Evolutionary conservation across 2,888 invertebrate genomes (phyloP).

Genomic region (Andrena haemorrhoa): DNA sequence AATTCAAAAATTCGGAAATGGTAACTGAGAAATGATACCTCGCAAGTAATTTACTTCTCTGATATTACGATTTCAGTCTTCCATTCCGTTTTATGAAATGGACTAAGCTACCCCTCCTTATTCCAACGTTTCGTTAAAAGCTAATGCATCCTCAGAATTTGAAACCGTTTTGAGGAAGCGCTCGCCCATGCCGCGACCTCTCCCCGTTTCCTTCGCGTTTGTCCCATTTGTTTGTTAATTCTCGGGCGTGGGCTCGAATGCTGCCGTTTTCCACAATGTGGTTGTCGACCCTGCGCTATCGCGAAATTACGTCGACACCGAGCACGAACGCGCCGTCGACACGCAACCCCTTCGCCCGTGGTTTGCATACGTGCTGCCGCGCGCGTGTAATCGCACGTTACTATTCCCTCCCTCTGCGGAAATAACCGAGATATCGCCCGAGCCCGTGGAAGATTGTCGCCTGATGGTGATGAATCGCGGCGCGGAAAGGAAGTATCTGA

Average conservation of each 20-base stretch:
- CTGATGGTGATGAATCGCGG: conserved; percentile 45
- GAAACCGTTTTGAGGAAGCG: background rate
- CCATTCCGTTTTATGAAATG: too few species aligned
- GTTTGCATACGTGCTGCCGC: conserved; percentile 27
- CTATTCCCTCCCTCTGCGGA: conserved; percentile 44
- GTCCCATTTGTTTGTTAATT: conserved; percentile 10
- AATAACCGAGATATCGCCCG: conserved; percentile 46
- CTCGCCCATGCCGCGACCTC: background rate
- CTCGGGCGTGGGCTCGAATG: background rate
- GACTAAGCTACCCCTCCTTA: background rate
- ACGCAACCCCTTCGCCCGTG: conserved; percentile 44
- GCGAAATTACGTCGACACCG: conserved; percentile 35
- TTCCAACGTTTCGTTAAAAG: background rate
- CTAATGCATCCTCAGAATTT: background rate
- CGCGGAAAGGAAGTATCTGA: background rate
- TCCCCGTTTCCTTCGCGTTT: background rate
- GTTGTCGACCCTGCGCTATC: conserved; percentile 50
- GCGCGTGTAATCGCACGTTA: conserved; percentile 41
- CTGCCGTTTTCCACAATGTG: conserved; percentile 38
- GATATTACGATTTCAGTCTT: too few species aligned
- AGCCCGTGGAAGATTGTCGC: conserved; percentile 33
- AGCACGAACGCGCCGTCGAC: conserved; percentile 26
- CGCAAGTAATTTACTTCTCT: too few species aligned
- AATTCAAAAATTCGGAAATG: too few species aligned
- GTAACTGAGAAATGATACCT: too few species aligned